phyloP scores from a whole-genome alignment of 53 echinoderm and acorn worm genomes.

The Holothuria scabra region DNA sequence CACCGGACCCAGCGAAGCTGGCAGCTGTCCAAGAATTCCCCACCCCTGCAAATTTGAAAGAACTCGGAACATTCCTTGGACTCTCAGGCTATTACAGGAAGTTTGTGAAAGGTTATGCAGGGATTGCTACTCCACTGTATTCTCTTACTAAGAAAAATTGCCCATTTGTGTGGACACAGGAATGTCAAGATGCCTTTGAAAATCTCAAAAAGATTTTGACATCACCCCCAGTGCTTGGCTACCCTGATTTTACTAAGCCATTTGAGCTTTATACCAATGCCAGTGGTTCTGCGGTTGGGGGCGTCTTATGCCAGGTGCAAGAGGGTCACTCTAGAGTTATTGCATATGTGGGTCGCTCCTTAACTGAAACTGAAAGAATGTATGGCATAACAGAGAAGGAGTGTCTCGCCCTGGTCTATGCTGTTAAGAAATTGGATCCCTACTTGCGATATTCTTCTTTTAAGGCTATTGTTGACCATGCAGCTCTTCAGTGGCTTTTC shows the following conservation, averaged over 20 bases:
- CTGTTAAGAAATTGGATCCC: conserved; percentile 30
- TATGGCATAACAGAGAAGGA: conserved; percentile 56
- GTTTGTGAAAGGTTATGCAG: conserved; percentile 14
- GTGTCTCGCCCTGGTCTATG: conserved; percentile 43
- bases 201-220: conserved; percentile 42
- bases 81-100: conserved; percentile 34
- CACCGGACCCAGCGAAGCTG: neutral
- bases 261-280: conserved; percentile 54
- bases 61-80: neutral
- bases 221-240: conserved; percentile 33
- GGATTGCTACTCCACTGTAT: conserved; percentile 35
- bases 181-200: conserved; percentile 45
- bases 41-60: neutral
- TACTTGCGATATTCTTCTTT: conserved; percentile 7
- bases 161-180: conserved; percentile 24
- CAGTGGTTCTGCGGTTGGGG: no score
- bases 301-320: conserved; percentile 6
- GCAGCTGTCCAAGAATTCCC: neutral
- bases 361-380: conserved; percentile 30
- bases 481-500: no score
- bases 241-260: conserved; percentile 44
- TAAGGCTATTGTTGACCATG: conserved; percentile 43
- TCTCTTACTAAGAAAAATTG: conserved; percentile 44
- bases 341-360: conserved; percentile 38
- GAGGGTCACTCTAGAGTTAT: conserved; percentile 41